These are phyloP conservation scores for Paratrypauchen microcephalus DNA, from an alignment of 2,797 vertebrate genomes.

Conservation along the genomic window DNA sequence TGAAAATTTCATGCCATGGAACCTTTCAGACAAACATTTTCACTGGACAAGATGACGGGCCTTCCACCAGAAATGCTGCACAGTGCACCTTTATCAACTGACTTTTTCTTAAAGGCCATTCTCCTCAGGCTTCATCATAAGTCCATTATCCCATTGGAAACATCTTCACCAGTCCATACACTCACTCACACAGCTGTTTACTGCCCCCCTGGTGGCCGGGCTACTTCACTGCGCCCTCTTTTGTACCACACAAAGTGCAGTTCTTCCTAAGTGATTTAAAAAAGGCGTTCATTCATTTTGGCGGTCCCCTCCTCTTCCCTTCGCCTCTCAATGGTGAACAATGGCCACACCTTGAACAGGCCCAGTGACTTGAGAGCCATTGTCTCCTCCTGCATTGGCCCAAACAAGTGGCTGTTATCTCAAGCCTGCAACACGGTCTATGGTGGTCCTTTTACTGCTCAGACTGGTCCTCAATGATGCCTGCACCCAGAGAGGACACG, in stretches of 20 bases:
- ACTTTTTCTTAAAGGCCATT: too few species aligned
- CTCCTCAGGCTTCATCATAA: not conserved
- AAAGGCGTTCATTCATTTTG: conserved; percentile 61
- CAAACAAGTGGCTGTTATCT: conserved; percentile 72
- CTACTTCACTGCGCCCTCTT: conserved; percentile 36
- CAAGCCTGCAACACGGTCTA: conserved; percentile 53
- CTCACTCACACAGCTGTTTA: not conserved
- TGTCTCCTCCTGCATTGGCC: conserved; percentile 53
- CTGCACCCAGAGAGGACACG: too few species aligned
- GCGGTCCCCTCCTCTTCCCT: conserved; percentile 56
- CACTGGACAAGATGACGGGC: too few species aligned
- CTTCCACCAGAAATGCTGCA: too few species aligned
- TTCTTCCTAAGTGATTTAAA: conserved; percentile 71
- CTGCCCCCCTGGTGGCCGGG: conserved; percentile 49
- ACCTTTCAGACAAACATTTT: too few species aligned
- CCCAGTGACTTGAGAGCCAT: conserved; percentile 60
- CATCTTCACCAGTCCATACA: not conserved
- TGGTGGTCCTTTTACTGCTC: conserved; percentile 62
- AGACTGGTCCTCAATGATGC: conserved; percentile 27
- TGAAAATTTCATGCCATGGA: too few species aligned
- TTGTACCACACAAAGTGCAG: conserved; percentile 67
- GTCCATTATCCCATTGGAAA: not conserved
- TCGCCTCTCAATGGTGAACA: conserved; percentile 65
- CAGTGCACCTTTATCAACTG: too few species aligned
- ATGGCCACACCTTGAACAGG: conserved; percentile 72